phyloP scores from a whole-genome alignment of 1,140 invertebrate genomes.

The Hypothenemus hampei region DNA sequence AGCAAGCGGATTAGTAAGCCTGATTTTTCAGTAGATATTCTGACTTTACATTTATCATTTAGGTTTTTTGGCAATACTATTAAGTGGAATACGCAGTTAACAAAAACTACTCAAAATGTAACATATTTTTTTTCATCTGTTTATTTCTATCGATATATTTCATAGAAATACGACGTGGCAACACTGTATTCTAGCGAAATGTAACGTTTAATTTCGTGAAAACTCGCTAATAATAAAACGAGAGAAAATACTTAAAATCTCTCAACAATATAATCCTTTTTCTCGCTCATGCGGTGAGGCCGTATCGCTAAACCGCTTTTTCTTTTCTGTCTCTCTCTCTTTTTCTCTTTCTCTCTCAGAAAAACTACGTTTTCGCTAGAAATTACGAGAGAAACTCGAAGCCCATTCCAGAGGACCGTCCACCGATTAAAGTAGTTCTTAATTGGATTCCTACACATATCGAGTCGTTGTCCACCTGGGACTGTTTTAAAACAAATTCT shows the following conservation, averaged over 20 bases:
- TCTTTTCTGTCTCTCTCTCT: slow-evolving; percentile 3
- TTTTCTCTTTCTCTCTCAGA: neutral
- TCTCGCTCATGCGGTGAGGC: slow-evolving; percentile 12
- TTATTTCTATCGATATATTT: no score
- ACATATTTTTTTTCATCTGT: no score
- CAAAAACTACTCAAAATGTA: no score
- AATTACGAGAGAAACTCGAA: no score
- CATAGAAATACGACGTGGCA: no score
- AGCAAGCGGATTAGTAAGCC: no score
- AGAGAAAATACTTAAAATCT: slow-evolving; percentile 19
- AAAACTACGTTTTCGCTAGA: no score
- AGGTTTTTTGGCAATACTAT: no score
- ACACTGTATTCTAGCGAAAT: no score
- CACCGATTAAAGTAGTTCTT: slow-evolving; percentile 8
- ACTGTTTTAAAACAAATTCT: slow-evolving; percentile 9
- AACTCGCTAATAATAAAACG: slow-evolving; percentile 14
- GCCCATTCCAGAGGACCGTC: neutral
- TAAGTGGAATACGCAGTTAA: no score
- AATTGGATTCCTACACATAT: slow-evolving; percentile 13
- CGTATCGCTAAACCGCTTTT: slow-evolving; percentile 12
- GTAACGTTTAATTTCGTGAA: neutral
- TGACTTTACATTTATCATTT: no score
- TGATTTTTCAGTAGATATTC: no score
- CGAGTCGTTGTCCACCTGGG: slow-evolving; percentile 1
- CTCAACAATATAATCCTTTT: slow-evolving; percentile 17